A percentile compares a stretch with the other conserved stretches of the same genome.
These are phyloP conservation scores for Asbolus verrucosus DNA, from an alignment of 1,140 invertebrate genomes.

Conservation along the genomic window DNA sequence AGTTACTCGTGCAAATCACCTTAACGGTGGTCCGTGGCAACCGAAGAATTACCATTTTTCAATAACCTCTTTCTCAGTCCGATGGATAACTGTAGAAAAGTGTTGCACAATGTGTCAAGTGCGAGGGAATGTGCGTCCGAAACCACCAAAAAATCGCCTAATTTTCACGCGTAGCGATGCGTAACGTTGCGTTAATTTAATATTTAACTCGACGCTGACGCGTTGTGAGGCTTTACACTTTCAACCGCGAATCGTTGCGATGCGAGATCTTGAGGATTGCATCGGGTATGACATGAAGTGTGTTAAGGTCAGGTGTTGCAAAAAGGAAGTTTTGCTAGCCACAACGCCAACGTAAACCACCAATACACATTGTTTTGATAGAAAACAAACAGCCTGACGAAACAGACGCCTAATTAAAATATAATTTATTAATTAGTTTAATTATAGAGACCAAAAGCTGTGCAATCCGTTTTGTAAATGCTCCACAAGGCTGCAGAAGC, in stretches of 20 bases:
- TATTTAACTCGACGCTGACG: no score
- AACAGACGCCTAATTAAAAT: slow-evolving; percentile 11
- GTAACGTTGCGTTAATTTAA: slow-evolving; percentile 35
- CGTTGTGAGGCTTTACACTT: slow-evolving; percentile 8
- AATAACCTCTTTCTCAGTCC: slow-evolving; percentile 29
- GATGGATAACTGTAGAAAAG: slow-evolving; percentile 32
- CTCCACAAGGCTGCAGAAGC: no score
- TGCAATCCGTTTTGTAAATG: no score
- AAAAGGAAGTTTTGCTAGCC: slow-evolving; percentile 45
- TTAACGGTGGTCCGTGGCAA: slow-evolving; percentile 27
- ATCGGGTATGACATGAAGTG: slow-evolving; percentile 42
- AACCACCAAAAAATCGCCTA: slow-evolving; percentile 27
- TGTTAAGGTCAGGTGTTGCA: slow-evolving; percentile 48
- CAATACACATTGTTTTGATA: slow-evolving; percentile 30
- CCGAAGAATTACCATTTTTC: slow-evolving; percentile 29
- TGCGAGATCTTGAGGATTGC: slow-evolving; percentile 18
- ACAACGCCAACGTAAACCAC: slow-evolving; percentile 3
- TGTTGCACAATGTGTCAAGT: slow-evolving; percentile 23
- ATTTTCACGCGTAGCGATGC: slow-evolving; percentile 29
- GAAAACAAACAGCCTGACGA: slow-evolving; percentile 31
- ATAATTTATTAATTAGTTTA: slow-evolving; percentile 30
- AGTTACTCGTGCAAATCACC: slow-evolving; percentile 36
- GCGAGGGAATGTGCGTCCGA: slow-evolving; percentile 8
- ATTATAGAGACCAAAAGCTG: no score
- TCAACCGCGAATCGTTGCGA: slow-evolving; percentile 26